Evolutionary conservation across 2,888 invertebrate species (phyloP).

Genomic region (Diogma glabrata): DNA sequence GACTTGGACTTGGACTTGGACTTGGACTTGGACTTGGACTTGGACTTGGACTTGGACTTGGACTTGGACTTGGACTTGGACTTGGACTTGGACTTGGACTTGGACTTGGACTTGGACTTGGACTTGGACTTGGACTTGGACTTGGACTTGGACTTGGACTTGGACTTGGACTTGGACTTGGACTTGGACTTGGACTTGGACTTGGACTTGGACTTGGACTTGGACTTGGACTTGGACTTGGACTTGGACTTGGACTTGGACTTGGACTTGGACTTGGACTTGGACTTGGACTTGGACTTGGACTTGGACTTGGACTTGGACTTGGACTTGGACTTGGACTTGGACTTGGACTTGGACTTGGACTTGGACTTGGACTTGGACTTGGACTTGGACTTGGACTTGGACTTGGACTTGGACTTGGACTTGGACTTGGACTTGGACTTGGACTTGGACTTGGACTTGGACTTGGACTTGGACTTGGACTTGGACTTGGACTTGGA

Average conservation of each 20-base stretch:
- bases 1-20: not conserved
- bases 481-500: not conserved
- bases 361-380: constrained; percentile 2
- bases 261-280: constrained; percentile 5
- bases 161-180: constrained; percentile 5
- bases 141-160: constrained; percentile 1
- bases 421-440: constrained; percentile 5
- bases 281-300: constrained; percentile 5
- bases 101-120: not conserved
- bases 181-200: not conserved
- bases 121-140: not conserved
- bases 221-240: constrained; percentile 2
- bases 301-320: constrained; percentile 5
- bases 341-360: constrained; percentile 5
- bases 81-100: constrained; percentile 1
- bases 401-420: constrained; percentile 4
- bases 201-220: constrained; percentile 4
- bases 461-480: constrained; percentile 5
- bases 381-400: constrained; percentile 4
- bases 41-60: not conserved
- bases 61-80: constrained; percentile 5
- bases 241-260: constrained; percentile 5
- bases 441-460: constrained; percentile 3
- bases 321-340: constrained; percentile 2
- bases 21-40: constrained; percentile 4